phyloP scores from a whole-genome alignment of 1,140 invertebrate genomes.

The Telenomus remus region DNA sequence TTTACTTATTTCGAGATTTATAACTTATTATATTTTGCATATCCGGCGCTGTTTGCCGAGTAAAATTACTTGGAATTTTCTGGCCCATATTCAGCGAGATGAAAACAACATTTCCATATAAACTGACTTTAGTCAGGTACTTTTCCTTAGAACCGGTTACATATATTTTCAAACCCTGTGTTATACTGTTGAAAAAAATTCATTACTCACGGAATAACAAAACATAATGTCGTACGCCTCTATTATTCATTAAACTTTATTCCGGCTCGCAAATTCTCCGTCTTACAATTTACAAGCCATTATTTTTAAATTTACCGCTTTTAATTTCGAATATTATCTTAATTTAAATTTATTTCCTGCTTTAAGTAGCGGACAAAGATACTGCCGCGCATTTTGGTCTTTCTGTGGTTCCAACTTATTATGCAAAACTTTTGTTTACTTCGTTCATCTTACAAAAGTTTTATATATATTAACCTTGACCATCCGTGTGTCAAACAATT shows the following conservation, averaged over 20 bases:
- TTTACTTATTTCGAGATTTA: slow-evolving; percentile 43
- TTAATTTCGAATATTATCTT: too few species aligned
- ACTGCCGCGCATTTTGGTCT: too few species aligned
- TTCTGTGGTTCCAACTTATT: too few species aligned
- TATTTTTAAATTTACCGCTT: too few species aligned
- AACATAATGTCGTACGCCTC: slow-evolving; percentile 31
- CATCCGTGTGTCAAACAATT: too few species aligned
- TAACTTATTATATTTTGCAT: slow-evolving; percentile 52
- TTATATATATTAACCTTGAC: too few species aligned
- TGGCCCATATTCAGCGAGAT: slow-evolving; percentile 33
- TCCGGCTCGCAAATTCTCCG: too few species aligned
- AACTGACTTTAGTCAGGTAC: slow-evolving; percentile 38
- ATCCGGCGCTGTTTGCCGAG: slow-evolving; percentile 39
- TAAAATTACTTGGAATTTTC: slow-evolving; percentile 51
- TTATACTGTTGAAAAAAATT: slow-evolving; percentile 37
- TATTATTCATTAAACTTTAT: slow-evolving; percentile 33
- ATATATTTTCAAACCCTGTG: slow-evolving; percentile 32
- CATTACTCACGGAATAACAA: slow-evolving; percentile 45
- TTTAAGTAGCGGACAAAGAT: too few species aligned
- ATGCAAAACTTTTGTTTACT: too few species aligned
- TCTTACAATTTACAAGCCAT: too few species aligned
- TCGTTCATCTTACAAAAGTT: too few species aligned
- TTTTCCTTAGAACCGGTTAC: slow-evolving; percentile 38
- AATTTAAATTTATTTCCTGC: too few species aligned
- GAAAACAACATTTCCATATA: slow-evolving; percentile 48